These are phyloP conservation scores for Melitaea cinxia DNA, from an alignment of 1,140 invertebrate genomes.

Conservation along the genomic window DNA sequence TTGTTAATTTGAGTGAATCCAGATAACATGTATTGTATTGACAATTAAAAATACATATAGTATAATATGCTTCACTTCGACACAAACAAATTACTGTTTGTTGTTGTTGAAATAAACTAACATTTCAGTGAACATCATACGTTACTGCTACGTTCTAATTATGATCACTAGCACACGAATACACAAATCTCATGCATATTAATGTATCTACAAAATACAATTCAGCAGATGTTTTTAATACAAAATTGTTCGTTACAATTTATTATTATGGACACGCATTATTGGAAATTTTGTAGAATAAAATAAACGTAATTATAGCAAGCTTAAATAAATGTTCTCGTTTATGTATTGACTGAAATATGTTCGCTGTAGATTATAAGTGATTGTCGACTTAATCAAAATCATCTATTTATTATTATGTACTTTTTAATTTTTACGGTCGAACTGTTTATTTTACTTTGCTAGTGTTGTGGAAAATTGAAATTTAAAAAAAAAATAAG, in stretches of 20 bases:
- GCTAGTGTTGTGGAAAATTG: too few relatives aligned
- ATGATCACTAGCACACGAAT: not conserved
- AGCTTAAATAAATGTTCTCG: not conserved
- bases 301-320: not conserved
- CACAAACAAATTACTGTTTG: not conserved
- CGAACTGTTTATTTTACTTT: too few relatives aligned
- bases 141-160: not conserved
- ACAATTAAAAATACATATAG: too few relatives aligned
- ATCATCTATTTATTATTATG: too few relatives aligned
- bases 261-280: conserved; percentile 1
- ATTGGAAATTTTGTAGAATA: not conserved
- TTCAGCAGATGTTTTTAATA: not conserved
- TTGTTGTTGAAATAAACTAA: not conserved
- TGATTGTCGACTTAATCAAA: too few relatives aligned
- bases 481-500: too few relatives aligned
- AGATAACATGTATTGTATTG: too few relatives aligned
- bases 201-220: conserved; percentile 5
- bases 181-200: conserved; percentile 15
- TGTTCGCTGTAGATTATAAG: too few relatives aligned
- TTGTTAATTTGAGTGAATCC: too few relatives aligned
- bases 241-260: conserved; percentile 4
- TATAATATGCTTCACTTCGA: not conserved
- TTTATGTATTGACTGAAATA: not conserved
- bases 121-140: not conserved
- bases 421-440: too few relatives aligned